Conservation (phyloP, 2,888 invertebrate species). For the Eulithis testata region DNA sequence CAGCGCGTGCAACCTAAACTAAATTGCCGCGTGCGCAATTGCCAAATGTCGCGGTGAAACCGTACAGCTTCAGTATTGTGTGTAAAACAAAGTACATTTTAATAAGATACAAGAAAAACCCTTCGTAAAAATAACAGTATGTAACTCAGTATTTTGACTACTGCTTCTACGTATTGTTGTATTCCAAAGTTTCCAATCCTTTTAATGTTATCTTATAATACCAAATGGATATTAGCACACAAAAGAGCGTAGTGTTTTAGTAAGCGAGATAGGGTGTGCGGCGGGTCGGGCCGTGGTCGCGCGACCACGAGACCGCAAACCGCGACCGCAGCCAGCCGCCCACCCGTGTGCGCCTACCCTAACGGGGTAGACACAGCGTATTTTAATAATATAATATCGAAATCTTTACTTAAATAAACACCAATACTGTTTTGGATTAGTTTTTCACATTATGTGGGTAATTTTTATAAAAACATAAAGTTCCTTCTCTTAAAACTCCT, state of each 20-base stretch:
- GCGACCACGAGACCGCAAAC: slow-evolving; percentile 55
- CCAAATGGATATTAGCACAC: slow-evolving; percentile 26
- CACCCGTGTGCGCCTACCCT: slow-evolving; percentile 48
- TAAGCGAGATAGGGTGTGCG: slow-evolving; percentile 49
- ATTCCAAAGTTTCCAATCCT: background rate
- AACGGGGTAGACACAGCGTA: slow-evolving; percentile 2
- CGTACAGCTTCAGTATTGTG: too few relatives aligned
- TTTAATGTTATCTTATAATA: slow-evolving; percentile 3
- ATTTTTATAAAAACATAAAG: too few relatives aligned
- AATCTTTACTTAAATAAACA: background rate
- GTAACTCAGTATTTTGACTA: too few relatives aligned
- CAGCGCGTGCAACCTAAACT: too few relatives aligned
- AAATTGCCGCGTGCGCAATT: too few relatives aligned
- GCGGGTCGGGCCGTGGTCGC: slow-evolving; percentile 24
- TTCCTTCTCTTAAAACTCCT: too few relatives aligned
- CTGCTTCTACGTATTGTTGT: background rate
- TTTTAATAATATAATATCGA: background rate
- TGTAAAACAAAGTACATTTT: too few relatives aligned
- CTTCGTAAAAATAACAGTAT: too few relatives aligned
- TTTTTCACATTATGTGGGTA: too few relatives aligned
- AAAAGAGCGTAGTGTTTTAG: slow-evolving; percentile 56
- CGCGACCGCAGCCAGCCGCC: slow-evolving; percentile 56
- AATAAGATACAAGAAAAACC: too few relatives aligned
- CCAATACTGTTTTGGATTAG: too few relatives aligned
- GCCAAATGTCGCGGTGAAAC: too few relatives aligned